Conservation (phyloP, 1,140 invertebrate species). For the Macrobrachium nipponense region DNA sequence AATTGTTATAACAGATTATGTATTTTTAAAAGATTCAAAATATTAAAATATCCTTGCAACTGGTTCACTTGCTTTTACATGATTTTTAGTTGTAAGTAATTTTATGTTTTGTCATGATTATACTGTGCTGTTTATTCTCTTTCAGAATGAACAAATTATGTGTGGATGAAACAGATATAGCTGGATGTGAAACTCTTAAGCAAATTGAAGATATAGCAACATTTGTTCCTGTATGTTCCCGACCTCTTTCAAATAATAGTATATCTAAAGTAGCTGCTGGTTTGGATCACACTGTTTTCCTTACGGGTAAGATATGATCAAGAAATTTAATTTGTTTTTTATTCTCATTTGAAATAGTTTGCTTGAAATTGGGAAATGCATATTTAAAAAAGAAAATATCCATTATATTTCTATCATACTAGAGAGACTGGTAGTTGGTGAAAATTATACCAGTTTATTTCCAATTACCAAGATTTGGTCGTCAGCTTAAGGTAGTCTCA, state of each 20-base stretch:
- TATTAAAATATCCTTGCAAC: neutral
- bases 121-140: neutral
- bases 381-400: too few species aligned
- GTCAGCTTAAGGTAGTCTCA: too few species aligned
- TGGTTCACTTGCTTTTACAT: neutral
- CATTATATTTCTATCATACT: too few species aligned
- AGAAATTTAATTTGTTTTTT: too few species aligned
- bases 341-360: too few species aligned
- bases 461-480: too few species aligned
- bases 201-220: conserved; percentile 36
- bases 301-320: conserved; percentile 60
- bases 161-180: conserved; percentile 34
- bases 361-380: too few species aligned
- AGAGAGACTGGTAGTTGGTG: too few species aligned
- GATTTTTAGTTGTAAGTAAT: too few species aligned
- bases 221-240: conserved; percentile 26
- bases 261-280: conserved; percentile 20
- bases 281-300: conserved; percentile 65
- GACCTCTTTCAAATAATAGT: conserved; percentile 7
- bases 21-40: neutral
- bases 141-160: conserved; percentile 32
- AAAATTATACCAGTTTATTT: too few species aligned
- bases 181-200: conserved; percentile 31
- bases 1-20: too few species aligned
- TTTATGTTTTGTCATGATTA: too few species aligned